phyloP scores from a whole-genome alignment of 2,888 invertebrate genomes.

The Crepidodera aurea region DNA sequence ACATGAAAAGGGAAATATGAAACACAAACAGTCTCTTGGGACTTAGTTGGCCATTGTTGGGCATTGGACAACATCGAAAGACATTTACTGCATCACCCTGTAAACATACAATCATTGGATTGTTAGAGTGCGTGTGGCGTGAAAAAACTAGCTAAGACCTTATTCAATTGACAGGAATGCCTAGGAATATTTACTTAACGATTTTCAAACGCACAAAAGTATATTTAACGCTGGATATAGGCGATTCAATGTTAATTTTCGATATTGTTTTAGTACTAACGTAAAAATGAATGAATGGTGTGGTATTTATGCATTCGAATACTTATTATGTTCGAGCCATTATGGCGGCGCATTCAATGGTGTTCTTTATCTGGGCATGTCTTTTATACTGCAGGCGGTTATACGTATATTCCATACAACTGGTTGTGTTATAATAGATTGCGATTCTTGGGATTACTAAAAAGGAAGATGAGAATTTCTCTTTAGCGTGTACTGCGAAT shows the following conservation, averaged over 20 bases:
- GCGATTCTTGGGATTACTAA: not conserved
- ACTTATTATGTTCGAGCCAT: conserved; percentile 13
- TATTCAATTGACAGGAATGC: conserved; percentile 29
- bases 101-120: not conserved
- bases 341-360: conserved; percentile 9
- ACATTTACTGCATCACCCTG: not conserved
- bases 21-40: no score
- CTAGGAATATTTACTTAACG: conserved; percentile 17
- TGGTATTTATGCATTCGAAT: conserved; percentile 22
- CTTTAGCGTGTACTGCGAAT: no score
- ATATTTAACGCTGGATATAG: conserved; percentile 34
- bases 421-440: not conserved
- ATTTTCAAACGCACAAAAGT: conserved; percentile 21
- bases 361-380: conserved; percentile 6
- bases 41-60: no score
- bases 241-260: conserved; percentile 38
- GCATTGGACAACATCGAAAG: no score
- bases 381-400: conserved; percentile 1
- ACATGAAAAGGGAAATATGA: no score
- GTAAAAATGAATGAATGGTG: conserved; percentile 27
- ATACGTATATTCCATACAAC: not conserved
- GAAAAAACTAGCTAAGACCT: conserved; percentile 30
- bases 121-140: conserved; percentile 18
- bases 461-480: not conserved
- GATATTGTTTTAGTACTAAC: conserved; percentile 35